Evolutionary conservation across 2,797 vertebrate species (phyloP), one percentile per base, ranked within the genome.

Genomic region (Morelia viridis): DNA sequence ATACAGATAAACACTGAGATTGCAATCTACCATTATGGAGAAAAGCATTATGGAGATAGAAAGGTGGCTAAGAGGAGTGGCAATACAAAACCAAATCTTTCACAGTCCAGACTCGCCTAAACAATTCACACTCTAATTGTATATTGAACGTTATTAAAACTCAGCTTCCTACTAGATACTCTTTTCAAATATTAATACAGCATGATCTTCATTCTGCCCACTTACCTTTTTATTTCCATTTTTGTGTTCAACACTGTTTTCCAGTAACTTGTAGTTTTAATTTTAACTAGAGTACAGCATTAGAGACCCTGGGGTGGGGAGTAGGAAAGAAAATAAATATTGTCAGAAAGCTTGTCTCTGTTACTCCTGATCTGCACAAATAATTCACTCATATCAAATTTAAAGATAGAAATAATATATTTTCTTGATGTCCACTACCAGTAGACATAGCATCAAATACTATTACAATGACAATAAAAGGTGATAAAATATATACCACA

Each of bases 401-500:
- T 50, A 61, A 91, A 80, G 46, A 31, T 50, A 41, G 65, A 91
- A 87, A 53, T 87, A 87, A 91, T 61, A 76, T 76, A 12, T 60
- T 61, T 58, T 35, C 7, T 19, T 86, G 13, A 15, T 76, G 80
- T 28, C n/a, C 41, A 56, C 9, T 31, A 8, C 28, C 61, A 86
- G 22, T 28, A 28, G n/a, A 46, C 57, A 56, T 58, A 89, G 76
- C 76, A 24, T 65, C 65, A 91, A 91, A 68, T 85, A 62, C 60
- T 50, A 26, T 53, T 87, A 31, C 22, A 13, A 28, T 28, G 65
- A 28, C 56, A 53, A 71, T 76, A 76, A 35, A 90, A 26, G 76
- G 28, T 92, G 88, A 68, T n/a, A 85, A 76, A 91, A 65, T 19
- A 62, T 46, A 22, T 90, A 19, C 76, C 61, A 65, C 12, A 9